Conservation (phyloP, 2,888 invertebrate species). For the Cataglyphis altisquamis region DNA sequence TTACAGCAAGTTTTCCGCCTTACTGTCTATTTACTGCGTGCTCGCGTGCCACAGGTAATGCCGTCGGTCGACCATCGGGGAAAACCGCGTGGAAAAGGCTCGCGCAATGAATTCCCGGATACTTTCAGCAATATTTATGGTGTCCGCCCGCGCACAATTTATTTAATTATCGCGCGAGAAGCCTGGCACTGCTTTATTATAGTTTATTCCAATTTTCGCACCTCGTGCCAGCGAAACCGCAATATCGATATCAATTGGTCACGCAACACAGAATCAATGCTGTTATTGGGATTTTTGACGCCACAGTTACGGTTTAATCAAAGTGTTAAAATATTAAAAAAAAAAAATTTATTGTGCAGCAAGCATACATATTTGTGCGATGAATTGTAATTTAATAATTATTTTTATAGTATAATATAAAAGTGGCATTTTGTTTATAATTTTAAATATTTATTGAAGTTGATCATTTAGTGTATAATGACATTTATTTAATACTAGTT, state of each 20-base stretch:
- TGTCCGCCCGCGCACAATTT: conserved; percentile 30
- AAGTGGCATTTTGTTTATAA: background rate
- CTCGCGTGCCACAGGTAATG: conserved; percentile 48
- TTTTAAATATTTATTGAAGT: background rate
- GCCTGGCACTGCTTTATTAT: conserved; percentile 25
- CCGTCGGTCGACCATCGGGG: conserved; percentile 16
- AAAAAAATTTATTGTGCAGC: background rate
- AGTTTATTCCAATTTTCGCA: conserved; percentile 26
- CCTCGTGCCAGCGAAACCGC: background rate
- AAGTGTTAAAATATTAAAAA: background rate
- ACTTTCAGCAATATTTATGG: conserved; percentile 37
- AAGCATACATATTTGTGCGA: background rate
- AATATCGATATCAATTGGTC: conserved; percentile 38
- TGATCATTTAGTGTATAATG: background rate
- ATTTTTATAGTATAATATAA: background rate
- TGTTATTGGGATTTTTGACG: conserved; percentile 30
- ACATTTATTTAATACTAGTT: background rate
- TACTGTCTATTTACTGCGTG: conserved; percentile 54
- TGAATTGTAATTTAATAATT: background rate
- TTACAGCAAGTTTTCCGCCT: conserved; percentile 60
- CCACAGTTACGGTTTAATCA: conserved; percentile 11
- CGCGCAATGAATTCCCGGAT: conserved; percentile 40
- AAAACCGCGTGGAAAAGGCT: conserved; percentile 39
- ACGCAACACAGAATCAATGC: conserved; percentile 4
- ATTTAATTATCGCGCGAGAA: conserved; percentile 43